Evolutionary conservation across 2,888 invertebrate species (phyloP).

Genomic region (Cataglyphis livida): DNA sequence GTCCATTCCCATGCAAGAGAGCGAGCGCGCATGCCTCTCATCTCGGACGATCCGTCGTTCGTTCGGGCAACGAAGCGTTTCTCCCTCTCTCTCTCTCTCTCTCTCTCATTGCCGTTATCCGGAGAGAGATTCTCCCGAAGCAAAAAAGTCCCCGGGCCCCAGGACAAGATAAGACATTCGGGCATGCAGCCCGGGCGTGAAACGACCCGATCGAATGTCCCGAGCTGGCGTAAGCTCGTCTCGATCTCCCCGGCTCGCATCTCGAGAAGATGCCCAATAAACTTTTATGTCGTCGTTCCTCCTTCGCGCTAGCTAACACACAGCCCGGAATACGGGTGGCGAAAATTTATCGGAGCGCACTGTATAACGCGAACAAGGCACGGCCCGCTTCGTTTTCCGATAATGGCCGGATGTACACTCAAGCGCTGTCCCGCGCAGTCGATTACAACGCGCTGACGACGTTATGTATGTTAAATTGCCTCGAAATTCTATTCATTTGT

Average conservation of each 20-base stretch:
- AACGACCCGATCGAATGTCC: conserved; percentile 55
- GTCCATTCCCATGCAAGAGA: conserved; percentile 52
- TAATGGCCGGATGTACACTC: conserved; percentile 41
- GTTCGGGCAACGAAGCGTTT: conserved; percentile 32
- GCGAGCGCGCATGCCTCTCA: conserved; percentile 49
- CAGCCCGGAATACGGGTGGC: conserved; percentile 19
- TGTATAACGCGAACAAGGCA: conserved; percentile 13
- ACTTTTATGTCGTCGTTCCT: conserved; percentile 40
- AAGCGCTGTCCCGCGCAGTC: conserved; percentile 42
- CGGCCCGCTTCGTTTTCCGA: conserved; percentile 46
- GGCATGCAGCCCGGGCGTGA: conserved; percentile 54
- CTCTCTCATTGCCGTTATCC: background rate
- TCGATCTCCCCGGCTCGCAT: background rate
- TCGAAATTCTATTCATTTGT: conserved; percentile 53
- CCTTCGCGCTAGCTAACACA: conserved; percentile 17
- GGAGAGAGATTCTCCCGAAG: conserved; percentile 41
- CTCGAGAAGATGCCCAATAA: conserved; percentile 35
- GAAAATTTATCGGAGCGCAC: conserved; percentile 27
- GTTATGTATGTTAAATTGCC: conserved; percentile 49
- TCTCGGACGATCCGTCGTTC: conserved; percentile 38
- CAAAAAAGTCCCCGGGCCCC: conserved; percentile 45
- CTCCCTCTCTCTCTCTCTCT: conserved; percentile 29
- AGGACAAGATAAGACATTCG: conserved; percentile 54
- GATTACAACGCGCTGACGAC: conserved; percentile 45
- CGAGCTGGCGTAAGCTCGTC: conserved; percentile 50